These are phyloP conservation scores for Hyalella azteca DNA, from an alignment of 2,888 invertebrate genomes.

Conservation along the genomic window DNA sequence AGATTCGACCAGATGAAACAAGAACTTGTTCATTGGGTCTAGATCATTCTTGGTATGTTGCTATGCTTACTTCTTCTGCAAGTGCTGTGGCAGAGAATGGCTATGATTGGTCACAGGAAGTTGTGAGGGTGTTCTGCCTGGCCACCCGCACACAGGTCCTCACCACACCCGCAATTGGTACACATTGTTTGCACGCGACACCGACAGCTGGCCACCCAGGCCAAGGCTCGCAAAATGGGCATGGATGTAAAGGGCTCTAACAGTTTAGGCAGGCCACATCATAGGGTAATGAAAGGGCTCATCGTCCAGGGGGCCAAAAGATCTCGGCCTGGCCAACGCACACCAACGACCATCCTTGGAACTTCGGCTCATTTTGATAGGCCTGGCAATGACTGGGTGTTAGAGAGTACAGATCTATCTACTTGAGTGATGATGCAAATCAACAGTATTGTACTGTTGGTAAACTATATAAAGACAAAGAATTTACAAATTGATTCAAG, in stretches of 20 bases:
- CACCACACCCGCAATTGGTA: slow-evolving; percentile 15
- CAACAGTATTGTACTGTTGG: background rate
- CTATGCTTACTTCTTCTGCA: slow-evolving; percentile 15
- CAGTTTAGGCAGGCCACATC: slow-evolving; percentile 2
- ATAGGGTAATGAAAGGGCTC: slow-evolving; percentile 16
- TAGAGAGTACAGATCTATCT: slow-evolving; percentile 12
- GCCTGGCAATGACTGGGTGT: slow-evolving; percentile 11
- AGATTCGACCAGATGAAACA: background rate
- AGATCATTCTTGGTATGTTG: background rate
- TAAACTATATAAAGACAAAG: background rate
- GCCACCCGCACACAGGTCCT: slow-evolving; percentile 18
- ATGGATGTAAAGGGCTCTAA: background rate
- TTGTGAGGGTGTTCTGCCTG: background rate
- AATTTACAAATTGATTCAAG: background rate
- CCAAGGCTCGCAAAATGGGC: slow-evolving; percentile 1
- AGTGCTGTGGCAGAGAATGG: slow-evolving; percentile 4
- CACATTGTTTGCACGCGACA: background rate
- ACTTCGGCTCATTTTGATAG: slow-evolving; percentile 22
- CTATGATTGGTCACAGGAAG: background rate
- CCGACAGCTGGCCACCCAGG: background rate
- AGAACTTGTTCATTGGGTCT: background rate
- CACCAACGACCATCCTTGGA: background rate
- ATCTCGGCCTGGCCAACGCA: slow-evolving; percentile 20
- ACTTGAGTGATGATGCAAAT: background rate
- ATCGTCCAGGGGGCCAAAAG: background rate